Conservation (phyloP, 2,888 invertebrate species). For the Caenorhabditis sp. region DNA sequence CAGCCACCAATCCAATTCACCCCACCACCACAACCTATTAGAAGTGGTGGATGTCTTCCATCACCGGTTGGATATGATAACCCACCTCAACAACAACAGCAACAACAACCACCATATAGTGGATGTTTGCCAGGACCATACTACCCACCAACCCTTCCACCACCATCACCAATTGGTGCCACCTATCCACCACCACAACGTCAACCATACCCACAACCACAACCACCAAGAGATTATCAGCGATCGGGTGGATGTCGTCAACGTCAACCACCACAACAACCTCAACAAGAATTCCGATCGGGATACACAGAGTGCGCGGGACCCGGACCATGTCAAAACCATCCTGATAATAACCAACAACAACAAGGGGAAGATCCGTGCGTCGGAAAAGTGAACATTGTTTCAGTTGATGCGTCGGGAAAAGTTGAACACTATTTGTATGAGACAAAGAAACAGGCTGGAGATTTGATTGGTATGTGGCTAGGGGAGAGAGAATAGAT, state of each 20-base stretch:
- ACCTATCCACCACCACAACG: slow-evolving; percentile 11
- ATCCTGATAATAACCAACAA: slow-evolving; percentile 6
- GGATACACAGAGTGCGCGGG: slow-evolving; percentile 33
- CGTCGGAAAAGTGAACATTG: slow-evolving; percentile 46
- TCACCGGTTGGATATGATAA: slow-evolving; percentile 37
- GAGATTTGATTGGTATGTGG: slow-evolving; percentile 46
- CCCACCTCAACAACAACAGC: slow-evolving; percentile 19
- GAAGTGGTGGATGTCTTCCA: slow-evolving; percentile 33
- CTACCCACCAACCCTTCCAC: slow-evolving; percentile 33
- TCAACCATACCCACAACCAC: too few species aligned
- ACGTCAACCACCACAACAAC: slow-evolving; percentile 14
- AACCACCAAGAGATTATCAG: slow-evolving; percentile 7
- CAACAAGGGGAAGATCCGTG: slow-evolving; percentile 24
- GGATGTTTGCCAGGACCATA: slow-evolving; percentile 32
- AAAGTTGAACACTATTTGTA: slow-evolving; percentile 49
- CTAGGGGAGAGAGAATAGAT: neutral
- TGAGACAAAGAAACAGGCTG: slow-evolving; percentile 43
- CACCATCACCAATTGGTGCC: slow-evolving; percentile 15
- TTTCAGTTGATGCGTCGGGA: slow-evolving; percentile 52
- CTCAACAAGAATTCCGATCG: slow-evolving; percentile 30
- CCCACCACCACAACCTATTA: neutral
- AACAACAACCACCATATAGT: slow-evolving; percentile 11
- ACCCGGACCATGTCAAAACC: slow-evolving; percentile 16
- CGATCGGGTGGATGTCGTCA: slow-evolving; percentile 26
- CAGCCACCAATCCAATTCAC: slow-evolving; percentile 12